Conservation (phyloP, 2,888 invertebrate genomes). For the Heterodera filipjevi region DNA sequence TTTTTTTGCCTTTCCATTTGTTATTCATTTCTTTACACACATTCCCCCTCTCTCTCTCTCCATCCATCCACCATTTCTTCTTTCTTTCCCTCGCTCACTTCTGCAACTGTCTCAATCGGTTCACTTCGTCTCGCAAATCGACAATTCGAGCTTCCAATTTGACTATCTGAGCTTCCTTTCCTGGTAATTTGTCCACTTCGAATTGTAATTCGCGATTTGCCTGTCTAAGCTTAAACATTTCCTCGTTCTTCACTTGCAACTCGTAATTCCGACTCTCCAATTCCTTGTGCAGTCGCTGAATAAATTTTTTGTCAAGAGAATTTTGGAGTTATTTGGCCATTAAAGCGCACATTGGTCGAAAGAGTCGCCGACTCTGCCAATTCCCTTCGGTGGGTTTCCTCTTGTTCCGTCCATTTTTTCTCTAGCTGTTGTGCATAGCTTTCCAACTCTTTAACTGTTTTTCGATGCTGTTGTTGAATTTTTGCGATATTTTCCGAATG, state of each 20-base stretch:
- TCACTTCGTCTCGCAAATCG: conserved; percentile 79
- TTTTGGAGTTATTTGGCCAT: conserved; percentile 39
- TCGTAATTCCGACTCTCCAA: conserved; percentile 52
- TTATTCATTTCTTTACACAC: neutral
- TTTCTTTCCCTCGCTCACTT: conserved; percentile 57
- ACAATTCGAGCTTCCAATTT: conserved; percentile 82
- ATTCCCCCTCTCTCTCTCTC: neutral
- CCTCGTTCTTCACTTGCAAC: conserved; percentile 51
- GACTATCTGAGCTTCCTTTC: conserved; percentile 69
- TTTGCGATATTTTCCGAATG: conserved; percentile 37
- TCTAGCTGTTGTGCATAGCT: conserved; percentile 46
- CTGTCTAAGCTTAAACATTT: conserved; percentile 54
- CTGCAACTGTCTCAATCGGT: conserved; percentile 76
- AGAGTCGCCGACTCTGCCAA: conserved; percentile 21
- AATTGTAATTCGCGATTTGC: conserved; percentile 48
- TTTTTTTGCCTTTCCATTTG: neutral
- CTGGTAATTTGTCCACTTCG: conserved; percentile 54
- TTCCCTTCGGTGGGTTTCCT: neutral
- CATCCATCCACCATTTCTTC: neutral
- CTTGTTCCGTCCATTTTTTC: conserved; percentile 27
- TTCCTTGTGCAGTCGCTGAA: conserved; percentile 25
- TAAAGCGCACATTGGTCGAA: conserved; percentile 45
- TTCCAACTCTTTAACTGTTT: conserved; percentile 40
- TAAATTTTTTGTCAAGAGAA: no score
- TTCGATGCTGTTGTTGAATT: conserved; percentile 23